Conservation (phyloP, 2,113 vertebrate species). For the Ahaetulla prasina region DNA sequence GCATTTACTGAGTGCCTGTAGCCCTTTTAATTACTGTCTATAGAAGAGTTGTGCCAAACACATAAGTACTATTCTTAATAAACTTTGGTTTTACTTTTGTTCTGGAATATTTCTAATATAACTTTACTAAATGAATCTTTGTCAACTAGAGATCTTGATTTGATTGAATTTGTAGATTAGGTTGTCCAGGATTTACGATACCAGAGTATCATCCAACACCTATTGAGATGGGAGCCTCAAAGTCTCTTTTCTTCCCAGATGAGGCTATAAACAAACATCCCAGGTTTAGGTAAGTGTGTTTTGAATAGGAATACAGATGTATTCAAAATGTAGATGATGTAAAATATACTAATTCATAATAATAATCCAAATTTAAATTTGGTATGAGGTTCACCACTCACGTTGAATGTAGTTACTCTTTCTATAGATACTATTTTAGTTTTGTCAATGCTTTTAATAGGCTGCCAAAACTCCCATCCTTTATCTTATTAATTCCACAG, state of each 20-base stretch:
- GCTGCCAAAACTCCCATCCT: background rate
- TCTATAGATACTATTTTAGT: background rate
- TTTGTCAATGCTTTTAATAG: background rate
- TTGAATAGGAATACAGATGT: background rate
- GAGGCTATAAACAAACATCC: conserved; percentile 95
- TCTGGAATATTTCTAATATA: background rate
- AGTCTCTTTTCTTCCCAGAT: conserved; percentile 95
- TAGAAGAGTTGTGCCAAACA: background rate
- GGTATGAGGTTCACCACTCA: background rate
- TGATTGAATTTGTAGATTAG: conserved; percentile 76
- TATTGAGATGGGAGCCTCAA: conserved; percentile 85
- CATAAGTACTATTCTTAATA: background rate
- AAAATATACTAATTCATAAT: background rate
- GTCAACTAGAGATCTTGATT: background rate
- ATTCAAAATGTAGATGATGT: no score
- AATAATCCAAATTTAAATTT: background rate
- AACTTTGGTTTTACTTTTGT: background rate
- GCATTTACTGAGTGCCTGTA: background rate
- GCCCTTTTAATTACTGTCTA: background rate
- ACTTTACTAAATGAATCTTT: background rate
- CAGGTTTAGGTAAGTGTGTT: conserved; percentile 82
- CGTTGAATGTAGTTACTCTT: background rate
- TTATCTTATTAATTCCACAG: background rate
- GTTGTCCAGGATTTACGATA: conserved; percentile 90
- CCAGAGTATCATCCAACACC: conserved; percentile 84